phyloP scores from a whole-genome alignment of 1,140 invertebrate species.

The Papilio polytes region DNA sequence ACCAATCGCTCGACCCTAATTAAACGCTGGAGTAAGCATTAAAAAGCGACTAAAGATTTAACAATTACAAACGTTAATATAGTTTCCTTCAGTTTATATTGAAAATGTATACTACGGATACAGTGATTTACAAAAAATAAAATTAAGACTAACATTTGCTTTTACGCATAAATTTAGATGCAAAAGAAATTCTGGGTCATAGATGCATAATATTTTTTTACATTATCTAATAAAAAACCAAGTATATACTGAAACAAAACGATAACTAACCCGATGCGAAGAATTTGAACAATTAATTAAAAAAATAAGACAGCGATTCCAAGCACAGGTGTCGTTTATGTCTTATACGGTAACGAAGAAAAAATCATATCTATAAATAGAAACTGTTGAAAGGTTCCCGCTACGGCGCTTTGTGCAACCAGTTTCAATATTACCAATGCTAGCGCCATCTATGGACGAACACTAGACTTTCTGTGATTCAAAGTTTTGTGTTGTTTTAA shows the following conservation, averaged over 20 bases:
- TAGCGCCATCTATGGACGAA: constrained; percentile 35
- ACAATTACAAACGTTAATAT: not conserved
- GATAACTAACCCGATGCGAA: not conserved
- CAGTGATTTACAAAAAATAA: not conserved
- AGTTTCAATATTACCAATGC: constrained; percentile 13
- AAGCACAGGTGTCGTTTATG: constrained; percentile 39
- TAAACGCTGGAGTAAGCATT: not conserved
- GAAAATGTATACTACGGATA: too few relatives aligned
- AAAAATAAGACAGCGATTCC: constrained; percentile 30
- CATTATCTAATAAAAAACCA: not conserved
- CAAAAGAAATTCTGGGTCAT: not conserved
- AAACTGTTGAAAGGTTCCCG: constrained; percentile 33
- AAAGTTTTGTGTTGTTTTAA: not conserved
- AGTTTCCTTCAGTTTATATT: not conserved
- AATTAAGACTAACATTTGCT: not conserved
- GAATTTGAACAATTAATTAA: constrained; percentile 26
- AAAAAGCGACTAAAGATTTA: not conserved
- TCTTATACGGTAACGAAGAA: constrained; percentile 39
- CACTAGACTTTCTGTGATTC: not conserved
- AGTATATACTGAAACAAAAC: not conserved
- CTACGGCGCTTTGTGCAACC: not conserved
- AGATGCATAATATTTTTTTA: not conserved
- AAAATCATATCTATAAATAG: constrained; percentile 42
- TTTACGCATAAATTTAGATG: not conserved
- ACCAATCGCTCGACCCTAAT: not conserved